phyloP scores from a whole-genome alignment of 1,140 invertebrate species.

The Sitodiplosis mosellana region DNA sequence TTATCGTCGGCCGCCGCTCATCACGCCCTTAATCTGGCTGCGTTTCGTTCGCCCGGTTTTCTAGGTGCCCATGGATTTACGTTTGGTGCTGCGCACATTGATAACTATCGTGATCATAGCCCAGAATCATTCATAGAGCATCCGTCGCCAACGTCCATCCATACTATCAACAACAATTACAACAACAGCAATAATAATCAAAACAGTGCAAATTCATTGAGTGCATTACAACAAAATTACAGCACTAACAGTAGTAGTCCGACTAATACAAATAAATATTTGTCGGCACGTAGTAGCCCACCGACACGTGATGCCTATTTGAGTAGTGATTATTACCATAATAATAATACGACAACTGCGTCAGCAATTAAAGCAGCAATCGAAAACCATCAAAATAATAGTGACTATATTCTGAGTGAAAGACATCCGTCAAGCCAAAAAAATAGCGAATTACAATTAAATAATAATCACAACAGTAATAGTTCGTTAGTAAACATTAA shows the following conservation, averaged over 20 bases:
- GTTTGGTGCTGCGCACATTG: not conserved
- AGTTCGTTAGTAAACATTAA: conserved; percentile 15
- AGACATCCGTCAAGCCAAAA: not conserved
- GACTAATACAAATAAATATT: not conserved
- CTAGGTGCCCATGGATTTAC: not conserved
- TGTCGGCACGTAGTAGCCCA: not conserved
- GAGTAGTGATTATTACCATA: conserved; percentile 1
- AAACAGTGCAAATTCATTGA: not conserved
- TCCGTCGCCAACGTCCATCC: not conserved
- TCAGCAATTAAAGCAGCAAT: not conserved
- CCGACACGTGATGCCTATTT: not conserved
- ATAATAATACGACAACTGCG: not conserved
- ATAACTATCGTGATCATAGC: not conserved
- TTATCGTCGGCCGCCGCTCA: not conserved
- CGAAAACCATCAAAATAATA: not conserved
- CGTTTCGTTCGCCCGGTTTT: conserved; percentile 3
- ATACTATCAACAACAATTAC: too few relatives aligned
- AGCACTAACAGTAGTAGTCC: not conserved
- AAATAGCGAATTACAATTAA: not conserved
- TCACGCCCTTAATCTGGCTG: conserved; percentile 3
- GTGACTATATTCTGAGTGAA: not conserved
- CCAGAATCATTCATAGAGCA: not conserved
- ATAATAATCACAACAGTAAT: conserved; percentile 5
- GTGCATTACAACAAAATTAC: not conserved
- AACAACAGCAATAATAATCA: not conserved